Percentiles rank a stretch among this genome's conserved stretches.
phyloP scores from a whole-genome alignment of 2,797 vertebrate genomes.

The Hybognathus amarus region DNA sequence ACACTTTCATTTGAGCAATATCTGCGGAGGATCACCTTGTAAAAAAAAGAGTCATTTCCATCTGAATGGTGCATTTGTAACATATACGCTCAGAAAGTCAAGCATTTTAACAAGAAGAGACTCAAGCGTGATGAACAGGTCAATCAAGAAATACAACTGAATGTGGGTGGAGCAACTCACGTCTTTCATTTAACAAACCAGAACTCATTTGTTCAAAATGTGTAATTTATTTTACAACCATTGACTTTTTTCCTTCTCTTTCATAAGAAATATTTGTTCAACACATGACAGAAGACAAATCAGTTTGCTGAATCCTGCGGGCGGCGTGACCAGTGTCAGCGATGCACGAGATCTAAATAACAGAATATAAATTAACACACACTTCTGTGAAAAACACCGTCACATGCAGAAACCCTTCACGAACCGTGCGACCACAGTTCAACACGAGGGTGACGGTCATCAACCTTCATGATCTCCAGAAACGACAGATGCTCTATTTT shows the following conservation, averaged over 20 bases:
- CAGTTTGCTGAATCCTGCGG: slow-evolving; percentile 58
- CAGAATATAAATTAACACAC: slow-evolving; percentile 74
- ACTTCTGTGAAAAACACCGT: neutral
- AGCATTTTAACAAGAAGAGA: neutral
- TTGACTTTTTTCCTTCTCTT: slow-evolving; percentile 57
- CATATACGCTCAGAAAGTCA: neutral
- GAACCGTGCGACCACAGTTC: slow-evolving; percentile 15
- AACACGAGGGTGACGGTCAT: neutral
- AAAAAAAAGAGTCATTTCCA: neutral
- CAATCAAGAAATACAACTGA: neutral
- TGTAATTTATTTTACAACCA: slow-evolving; percentile 70
- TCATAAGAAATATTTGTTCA: slow-evolving; percentile 73
- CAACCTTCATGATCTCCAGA: neutral
- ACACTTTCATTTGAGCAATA: neutral
- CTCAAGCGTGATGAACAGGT: slow-evolving; percentile 3
- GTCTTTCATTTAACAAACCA: slow-evolving; percentile 75
- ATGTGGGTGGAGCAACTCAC: neutral
- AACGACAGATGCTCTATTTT: slow-evolving; percentile 1
- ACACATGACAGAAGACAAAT: slow-evolving; percentile 69
- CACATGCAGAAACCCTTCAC: neutral
- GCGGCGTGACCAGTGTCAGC: slow-evolving; percentile 52
- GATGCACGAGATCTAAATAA: slow-evolving; percentile 57
- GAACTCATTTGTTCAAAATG: slow-evolving; percentile 73
- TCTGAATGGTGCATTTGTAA: neutral
- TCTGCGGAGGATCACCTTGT: neutral